Conservation (phyloP, 1,140 invertebrate species). For the Bradysia coprophila region DNA sequence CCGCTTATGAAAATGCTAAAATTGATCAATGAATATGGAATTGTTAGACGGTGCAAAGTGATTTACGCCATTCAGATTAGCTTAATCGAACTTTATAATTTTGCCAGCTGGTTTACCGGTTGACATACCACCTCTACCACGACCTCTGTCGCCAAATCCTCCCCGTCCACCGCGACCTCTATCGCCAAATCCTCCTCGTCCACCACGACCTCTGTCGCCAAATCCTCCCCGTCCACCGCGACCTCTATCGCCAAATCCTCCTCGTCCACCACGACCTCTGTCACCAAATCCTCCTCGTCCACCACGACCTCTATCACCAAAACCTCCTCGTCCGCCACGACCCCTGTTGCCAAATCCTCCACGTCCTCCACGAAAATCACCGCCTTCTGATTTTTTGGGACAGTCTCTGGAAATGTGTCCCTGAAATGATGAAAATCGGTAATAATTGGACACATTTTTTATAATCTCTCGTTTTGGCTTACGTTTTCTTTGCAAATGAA, state of each 20-base stretch:
- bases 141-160: background rate
- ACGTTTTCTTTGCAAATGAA: background rate
- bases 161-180: background rate
- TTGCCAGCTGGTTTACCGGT: background rate
- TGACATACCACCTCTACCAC: no score
- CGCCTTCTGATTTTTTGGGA: background rate
- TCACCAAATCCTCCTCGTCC: background rate
- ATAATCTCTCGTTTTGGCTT: background rate
- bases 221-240: no score
- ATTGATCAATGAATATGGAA: no score
- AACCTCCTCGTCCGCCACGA: background rate
- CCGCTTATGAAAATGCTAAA: no score
- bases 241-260: background rate
- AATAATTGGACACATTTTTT: background rate
- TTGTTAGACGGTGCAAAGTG: no score
- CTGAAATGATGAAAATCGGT: background rate
- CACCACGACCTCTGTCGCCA: background rate
- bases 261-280: background rate
- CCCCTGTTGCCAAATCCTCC: background rate
- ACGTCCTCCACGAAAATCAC: background rate
- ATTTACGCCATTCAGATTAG: no score
- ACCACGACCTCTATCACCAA: background rate
- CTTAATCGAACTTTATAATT: background rate
- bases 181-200: background rate
- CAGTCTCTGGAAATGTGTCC: slow-evolving; percentile 1